Evolutionary conservation across 2,113 vertebrate genomes (phyloP).

Genomic region (Pollachius pollachius): DNA sequence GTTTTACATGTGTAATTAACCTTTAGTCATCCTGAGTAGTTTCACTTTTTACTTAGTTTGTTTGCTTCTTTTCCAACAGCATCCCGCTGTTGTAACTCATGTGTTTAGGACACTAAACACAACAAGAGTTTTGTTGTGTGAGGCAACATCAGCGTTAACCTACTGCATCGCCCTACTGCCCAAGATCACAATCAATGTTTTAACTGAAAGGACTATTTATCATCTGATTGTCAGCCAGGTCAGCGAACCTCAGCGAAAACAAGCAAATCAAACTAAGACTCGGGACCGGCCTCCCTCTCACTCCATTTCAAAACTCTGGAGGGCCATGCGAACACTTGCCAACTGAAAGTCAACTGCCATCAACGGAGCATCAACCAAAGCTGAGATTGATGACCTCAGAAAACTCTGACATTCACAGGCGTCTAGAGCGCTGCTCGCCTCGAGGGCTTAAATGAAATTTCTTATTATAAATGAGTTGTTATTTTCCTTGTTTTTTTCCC

Average conservation of each 20-base stretch:
- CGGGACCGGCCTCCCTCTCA: conserved; percentile 23
- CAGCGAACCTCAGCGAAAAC: conserved; percentile 58
- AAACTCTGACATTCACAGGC: conserved; percentile 6
- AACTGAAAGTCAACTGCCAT: conserved; percentile 28
- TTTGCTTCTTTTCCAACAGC: no score
- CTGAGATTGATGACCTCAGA: conserved; percentile 18
- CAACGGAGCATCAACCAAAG: conserved; percentile 11
- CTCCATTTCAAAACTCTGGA: conserved; percentile 21
- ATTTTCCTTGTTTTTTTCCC: neutral
- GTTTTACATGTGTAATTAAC: no score
- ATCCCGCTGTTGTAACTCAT: no score
- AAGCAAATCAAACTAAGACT: conserved; percentile 44
- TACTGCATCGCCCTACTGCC: no score
- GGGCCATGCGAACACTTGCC: conserved; percentile 32
- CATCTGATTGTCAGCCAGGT: conserved; percentile 51
- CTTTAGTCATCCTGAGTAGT: no score
- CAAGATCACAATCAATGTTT: conserved; percentile 58
- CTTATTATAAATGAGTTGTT: neutral
- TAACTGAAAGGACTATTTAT: conserved; percentile 49
- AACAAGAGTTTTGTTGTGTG: no score
- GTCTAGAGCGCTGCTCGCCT: neutral
- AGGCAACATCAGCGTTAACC: no score
- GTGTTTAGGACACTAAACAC: no score
- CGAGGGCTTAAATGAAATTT: neutral
- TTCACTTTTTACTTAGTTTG: no score